Conservation (phyloP, 1,140 invertebrate species). For the Palaemon carinicauda region DNA sequence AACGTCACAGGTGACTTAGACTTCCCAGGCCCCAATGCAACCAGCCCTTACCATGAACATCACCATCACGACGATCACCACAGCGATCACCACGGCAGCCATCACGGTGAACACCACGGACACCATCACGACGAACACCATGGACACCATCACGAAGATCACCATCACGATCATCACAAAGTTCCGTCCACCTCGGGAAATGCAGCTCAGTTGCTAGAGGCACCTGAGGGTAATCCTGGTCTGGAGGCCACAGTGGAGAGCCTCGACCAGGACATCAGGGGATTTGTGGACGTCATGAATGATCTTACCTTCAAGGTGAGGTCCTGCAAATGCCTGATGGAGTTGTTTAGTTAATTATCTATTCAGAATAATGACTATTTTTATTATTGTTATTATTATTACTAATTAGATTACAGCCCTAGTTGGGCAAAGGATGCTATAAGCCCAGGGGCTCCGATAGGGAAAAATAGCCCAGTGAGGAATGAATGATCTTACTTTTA, state of each 20-base stretch:
- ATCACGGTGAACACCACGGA: not conserved
- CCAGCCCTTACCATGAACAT: slow-evolving; percentile 30
- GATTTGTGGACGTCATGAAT: slow-evolving; percentile 41
- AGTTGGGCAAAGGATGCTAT: no score
- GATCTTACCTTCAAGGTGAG: slow-evolving; percentile 33
- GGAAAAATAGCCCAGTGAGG: no score
- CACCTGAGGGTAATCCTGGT: slow-evolving; percentile 25
- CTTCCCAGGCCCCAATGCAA: slow-evolving; percentile 40
- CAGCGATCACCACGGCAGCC: not conserved
- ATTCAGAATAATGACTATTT: no score
- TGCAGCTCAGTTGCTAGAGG: slow-evolving; percentile 7
- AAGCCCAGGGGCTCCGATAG: no score
- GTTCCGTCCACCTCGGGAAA: not conserved
- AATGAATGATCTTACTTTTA: no score
- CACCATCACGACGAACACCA: slow-evolving; percentile 3
- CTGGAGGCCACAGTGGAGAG: slow-evolving; percentile 31
- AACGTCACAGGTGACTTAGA: slow-evolving; percentile 18
- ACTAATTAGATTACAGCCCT: no score
- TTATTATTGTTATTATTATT: no score
- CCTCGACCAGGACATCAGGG: slow-evolving; percentile 20
- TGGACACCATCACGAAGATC: not conserved
- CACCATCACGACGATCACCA: slow-evolving; percentile 5
- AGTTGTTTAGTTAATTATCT: no score
- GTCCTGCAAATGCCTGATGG: no score
- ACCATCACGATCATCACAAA: not conserved